A percentile compares a stretch with the other conserved stretches of the same genome.
These are phyloP conservation scores for Chloebia gouldiae DNA, from an alignment of 2,113 vertebrate genomes.

Conservation along the genomic window DNA sequence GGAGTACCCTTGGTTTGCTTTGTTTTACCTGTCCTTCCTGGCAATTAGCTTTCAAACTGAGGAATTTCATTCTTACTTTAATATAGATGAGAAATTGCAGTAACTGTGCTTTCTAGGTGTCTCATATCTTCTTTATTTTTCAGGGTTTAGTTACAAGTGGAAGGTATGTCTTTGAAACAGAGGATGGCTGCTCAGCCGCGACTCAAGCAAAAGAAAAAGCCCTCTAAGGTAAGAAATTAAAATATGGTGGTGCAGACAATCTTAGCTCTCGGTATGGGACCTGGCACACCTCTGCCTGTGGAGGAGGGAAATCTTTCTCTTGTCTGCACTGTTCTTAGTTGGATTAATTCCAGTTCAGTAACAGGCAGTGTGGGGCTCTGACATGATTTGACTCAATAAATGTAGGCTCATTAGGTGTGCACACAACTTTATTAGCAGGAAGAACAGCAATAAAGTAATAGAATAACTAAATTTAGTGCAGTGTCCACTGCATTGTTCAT, in stretches of 20 bases:
- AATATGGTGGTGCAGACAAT: not conserved
- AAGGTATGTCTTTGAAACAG: not conserved
- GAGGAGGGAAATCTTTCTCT: not conserved
- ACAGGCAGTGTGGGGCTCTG: not conserved
- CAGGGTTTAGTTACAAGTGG: conserved; percentile 18
- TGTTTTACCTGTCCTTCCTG: not conserved
- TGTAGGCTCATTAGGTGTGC: not conserved
- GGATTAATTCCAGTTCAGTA: not conserved
- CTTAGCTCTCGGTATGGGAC: not conserved
- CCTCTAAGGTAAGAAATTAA: conserved; percentile 60
- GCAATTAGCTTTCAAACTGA: not conserved
- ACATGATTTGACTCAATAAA: not conserved
- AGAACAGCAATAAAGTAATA: not conserved
- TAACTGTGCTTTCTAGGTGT: not conserved
- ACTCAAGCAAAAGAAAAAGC: conserved; percentile 9
- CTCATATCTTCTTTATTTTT: not conserved
- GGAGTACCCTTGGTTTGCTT: not conserved
- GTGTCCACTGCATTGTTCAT: not conserved
- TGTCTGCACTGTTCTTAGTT: not conserved
- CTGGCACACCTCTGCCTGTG: fast-evolving
- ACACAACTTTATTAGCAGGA: not conserved
- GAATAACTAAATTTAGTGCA: not conserved
- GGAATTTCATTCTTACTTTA: not conserved
- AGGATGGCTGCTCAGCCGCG: conserved; percentile 68
- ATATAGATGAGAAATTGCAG: not conserved